Conservation (phyloP, 2,113 vertebrate species). For the Porphyrio hochstetteri region DNA sequence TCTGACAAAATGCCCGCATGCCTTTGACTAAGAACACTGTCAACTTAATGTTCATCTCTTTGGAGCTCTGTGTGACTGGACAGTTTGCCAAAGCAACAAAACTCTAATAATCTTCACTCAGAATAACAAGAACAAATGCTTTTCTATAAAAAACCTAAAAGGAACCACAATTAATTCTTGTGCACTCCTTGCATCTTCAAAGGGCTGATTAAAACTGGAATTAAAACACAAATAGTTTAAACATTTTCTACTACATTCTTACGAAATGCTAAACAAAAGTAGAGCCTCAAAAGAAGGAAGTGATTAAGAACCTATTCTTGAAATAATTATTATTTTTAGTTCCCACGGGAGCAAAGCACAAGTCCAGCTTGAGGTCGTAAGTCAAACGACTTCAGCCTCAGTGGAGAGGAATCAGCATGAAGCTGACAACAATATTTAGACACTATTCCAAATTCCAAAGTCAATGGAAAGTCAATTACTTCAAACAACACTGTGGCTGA, state of each 20-base stretch:
- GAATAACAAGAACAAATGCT: not conserved
- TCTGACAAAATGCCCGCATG: not conserved
- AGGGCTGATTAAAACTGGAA: constrained; percentile 28
- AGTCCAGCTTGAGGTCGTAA: constrained; percentile 50
- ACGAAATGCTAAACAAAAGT: constrained; percentile 50
- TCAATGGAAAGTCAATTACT: constrained; percentile 12
- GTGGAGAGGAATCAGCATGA: constrained; percentile 36
- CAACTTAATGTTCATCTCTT: constrained; percentile 21
- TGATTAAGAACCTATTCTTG: constrained; percentile 67
- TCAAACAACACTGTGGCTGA: not conserved
- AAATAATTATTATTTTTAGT: constrained; percentile 70
- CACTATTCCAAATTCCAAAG: not conserved
- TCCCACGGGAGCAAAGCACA: constrained; percentile 60
- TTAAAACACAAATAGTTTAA: constrained; percentile 54
- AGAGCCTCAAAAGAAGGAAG: constrained; percentile 65
- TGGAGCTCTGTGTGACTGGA: not conserved
- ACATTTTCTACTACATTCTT: constrained; percentile 41
- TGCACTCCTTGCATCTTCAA: not conserved
- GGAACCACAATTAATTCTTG: constrained; percentile 8
- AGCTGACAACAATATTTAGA: constrained; percentile 41
- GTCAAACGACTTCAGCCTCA: not conserved
- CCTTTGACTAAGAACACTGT: constrained; percentile 14
- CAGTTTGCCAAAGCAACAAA: constrained; percentile 17
- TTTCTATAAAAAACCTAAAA: not conserved
- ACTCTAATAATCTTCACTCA: not conserved